Evolutionary conservation across 2,888 invertebrate genomes (phyloP).

Genomic region (Pomacea canaliculata): DNA sequence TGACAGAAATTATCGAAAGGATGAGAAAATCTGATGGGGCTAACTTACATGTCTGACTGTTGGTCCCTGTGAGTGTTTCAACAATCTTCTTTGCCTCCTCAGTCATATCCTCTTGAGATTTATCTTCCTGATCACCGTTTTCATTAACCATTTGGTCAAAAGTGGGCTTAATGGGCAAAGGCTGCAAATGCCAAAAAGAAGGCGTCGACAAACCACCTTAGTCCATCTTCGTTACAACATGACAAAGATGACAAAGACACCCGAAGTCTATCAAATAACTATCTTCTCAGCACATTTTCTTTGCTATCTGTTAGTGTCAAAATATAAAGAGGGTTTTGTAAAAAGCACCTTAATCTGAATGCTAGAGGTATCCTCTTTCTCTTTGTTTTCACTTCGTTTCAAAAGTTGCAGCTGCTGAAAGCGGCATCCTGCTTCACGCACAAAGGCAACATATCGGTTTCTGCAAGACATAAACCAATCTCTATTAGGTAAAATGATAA

Average conservation of each 20-base stretch:
- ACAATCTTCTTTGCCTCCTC: slow-evolving; percentile 93
- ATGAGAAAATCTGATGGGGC: no score
- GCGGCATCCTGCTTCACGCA: slow-evolving; percentile 94
- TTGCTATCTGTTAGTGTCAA: no score
- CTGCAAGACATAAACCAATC: slow-evolving; percentile 46
- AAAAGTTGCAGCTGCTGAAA: slow-evolving; percentile 75
- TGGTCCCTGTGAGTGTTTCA: slow-evolving; percentile 87
- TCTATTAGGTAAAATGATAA: neutral
- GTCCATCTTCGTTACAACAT: no score
- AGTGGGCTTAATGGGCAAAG: slow-evolving; percentile 11
- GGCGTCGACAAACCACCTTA: no score
- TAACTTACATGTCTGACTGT: slow-evolving; percentile 70
- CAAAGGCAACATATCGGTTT: slow-evolving; percentile 88
- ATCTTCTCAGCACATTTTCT: no score
- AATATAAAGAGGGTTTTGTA: no score
- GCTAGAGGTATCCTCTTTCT: slow-evolving; percentile 6
- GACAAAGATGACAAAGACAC: no score
- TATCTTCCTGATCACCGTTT: slow-evolving; percentile 31
- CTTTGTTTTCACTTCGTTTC: slow-evolving; percentile 17
- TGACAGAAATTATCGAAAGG: no score
- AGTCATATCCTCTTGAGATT: slow-evolving; percentile 69
- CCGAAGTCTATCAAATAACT: no score
- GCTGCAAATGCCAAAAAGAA: slow-evolving; percentile 4
- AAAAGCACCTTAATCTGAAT: slow-evolving; percentile 19
- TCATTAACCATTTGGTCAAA: slow-evolving; percentile 22